Evolutionary conservation across 2,888 invertebrate genomes (phyloP), one percentile per base, ranked within the genome.

Genomic region (Athetis lepigone): DNA sequence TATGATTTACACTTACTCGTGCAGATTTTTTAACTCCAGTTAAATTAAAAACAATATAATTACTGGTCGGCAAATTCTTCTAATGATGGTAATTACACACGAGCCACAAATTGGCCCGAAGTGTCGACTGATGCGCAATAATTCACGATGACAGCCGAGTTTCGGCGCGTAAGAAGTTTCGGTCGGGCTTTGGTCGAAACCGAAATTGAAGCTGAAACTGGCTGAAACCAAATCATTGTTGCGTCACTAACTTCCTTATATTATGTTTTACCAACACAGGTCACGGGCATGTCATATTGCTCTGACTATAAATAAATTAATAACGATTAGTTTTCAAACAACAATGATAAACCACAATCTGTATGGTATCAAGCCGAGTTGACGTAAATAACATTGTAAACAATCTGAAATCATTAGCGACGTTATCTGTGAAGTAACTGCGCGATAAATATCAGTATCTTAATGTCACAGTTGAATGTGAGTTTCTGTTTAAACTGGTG

Each of bases 391-490:
- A 70, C 61, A 60, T 43, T 64, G 68, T 69, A 72, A 78, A 79
- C 67, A 65, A 73, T 67, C 45, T 62, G 42, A 70, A 70, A 69
- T 76, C 60, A 63, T 74, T 81, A 67, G 72, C 50, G 29, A 33
- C 51, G 63, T 69, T 79, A 81, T 79, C 81, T 73, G 56, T 65
- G 57, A 42, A 61, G 67, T 66, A 63, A 67, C 62, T 59, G 51
- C 62, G 67, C 29, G 69, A 73, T 79, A 79, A 65, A 63, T 75
- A 70, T 71, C 36, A 51, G 56, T 65, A 62, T 71, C 79, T 73
- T 66, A 76, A 73, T 70, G 73, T 81, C 58, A 66, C 79, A 81
- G 79, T 79, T 81, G 67, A 68, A 70, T 62, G 62, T 49, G 46
- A 70, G 72, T 79, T 61, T 70, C 67, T 65, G 70, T 73, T 63